Conservation (phyloP, 2,113 vertebrate species). For the Cololabis saira region DNA sequence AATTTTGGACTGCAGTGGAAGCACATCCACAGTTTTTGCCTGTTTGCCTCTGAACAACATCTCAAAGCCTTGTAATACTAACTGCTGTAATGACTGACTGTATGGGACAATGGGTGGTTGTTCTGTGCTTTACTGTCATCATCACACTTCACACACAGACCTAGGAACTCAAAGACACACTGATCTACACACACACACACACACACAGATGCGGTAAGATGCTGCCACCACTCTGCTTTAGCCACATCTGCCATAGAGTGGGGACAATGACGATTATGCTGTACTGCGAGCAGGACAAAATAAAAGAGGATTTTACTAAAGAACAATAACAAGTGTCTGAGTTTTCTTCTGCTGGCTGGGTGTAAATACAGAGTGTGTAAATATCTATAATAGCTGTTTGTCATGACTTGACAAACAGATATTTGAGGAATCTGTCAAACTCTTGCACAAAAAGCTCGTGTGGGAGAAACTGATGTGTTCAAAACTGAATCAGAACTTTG, state of each 20-base stretch:
- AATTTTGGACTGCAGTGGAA: conserved; percentile 56
- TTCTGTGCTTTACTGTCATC: conserved; percentile 62
- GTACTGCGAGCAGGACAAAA: conserved; percentile 76
- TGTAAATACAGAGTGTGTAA: too few species aligned
- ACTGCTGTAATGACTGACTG: conserved; percentile 67
- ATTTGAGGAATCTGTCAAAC: accelerated
- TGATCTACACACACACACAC: conserved; percentile 7
- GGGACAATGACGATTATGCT: conserved; percentile 73
- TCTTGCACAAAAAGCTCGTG: too few species aligned
- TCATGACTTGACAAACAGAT: too few species aligned
- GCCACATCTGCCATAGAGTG: conserved; percentile 43
- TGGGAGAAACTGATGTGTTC: neutral
- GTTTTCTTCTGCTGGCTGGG: conserved; percentile 14
- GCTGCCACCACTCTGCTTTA: conserved; percentile 37
- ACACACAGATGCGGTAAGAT: conserved; percentile 31
- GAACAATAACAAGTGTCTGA: conserved; percentile 47
- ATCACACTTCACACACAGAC: conserved; percentile 31
- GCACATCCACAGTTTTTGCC: conserved; percentile 45
- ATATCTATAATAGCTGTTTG: too few species aligned
- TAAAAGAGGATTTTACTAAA: conserved; percentile 83
- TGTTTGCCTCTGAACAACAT: conserved; percentile 58
- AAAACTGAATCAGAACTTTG: neutral
- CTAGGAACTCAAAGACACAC: conserved; percentile 10
- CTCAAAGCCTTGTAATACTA: conserved; percentile 68
- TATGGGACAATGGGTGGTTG: conserved; percentile 41